A percentile compares a stretch with the other conserved stretches of the same genome.
phyloP scores from a whole-genome alignment of 2,888 invertebrate genomes.

The Nebria salina region DNA sequence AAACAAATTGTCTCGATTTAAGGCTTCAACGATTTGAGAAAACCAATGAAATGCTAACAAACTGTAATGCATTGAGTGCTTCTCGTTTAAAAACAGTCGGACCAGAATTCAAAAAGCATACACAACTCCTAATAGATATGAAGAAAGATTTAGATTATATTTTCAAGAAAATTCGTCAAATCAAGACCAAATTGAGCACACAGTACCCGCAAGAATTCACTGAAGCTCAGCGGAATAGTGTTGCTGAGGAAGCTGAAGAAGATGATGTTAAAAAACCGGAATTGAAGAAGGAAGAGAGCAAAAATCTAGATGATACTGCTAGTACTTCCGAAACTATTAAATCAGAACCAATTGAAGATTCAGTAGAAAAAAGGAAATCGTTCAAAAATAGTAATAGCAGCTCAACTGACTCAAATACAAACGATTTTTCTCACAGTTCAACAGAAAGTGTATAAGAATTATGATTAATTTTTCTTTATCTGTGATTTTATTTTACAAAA shows the following conservation, averaged over 20 bases:
- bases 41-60: slow-evolving; percentile 98
- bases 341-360: slow-evolving; percentile 49
- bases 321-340: slow-evolving; percentile 32
- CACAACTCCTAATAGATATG: slow-evolving; percentile 86
- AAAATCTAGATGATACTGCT: slow-evolving; percentile 32
- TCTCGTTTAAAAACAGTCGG: slow-evolving; percentile 86
- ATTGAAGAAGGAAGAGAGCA: slow-evolving; percentile 30
- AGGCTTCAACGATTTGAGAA: slow-evolving; percentile 96
- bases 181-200: slow-evolving; percentile 79
- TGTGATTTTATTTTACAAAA: slow-evolving; percentile 39
- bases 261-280: slow-evolving; percentile 41
- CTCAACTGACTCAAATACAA: slow-evolving; percentile 42
- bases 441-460: slow-evolving; percentile 39
- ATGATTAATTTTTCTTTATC: slow-evolving; percentile 26
- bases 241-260: slow-evolving; percentile 50
- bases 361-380: slow-evolving; percentile 41
- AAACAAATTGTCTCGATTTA: slow-evolving; percentile 57
- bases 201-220: slow-evolving; percentile 77
- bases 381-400: slow-evolving; percentile 44
- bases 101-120: slow-evolving; percentile 91
- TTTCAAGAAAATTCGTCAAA: slow-evolving; percentile 87
- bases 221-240: slow-evolving; percentile 63
- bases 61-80: slow-evolving; percentile 94
- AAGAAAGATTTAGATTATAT: slow-evolving; percentile 94
- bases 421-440: slow-evolving; percentile 45